Percentiles rank a stretch among this genome's conserved stretches.
Evolutionary conservation across 2,113 vertebrate genomes (phyloP).

Genomic region (Porphyrio hochstetteri): DNA sequence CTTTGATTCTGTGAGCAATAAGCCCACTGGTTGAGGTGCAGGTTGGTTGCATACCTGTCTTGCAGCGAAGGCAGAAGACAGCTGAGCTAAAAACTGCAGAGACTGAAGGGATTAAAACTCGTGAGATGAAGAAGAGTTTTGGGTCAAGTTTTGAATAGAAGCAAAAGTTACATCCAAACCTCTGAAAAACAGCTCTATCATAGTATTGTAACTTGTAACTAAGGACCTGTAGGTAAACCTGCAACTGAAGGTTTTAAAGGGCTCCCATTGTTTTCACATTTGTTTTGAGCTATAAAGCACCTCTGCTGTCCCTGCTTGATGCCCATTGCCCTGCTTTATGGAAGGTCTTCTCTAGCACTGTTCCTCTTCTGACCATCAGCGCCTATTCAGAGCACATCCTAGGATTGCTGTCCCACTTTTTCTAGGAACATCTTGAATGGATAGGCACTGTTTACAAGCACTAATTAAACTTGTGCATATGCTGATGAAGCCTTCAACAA

Average conservation of each 20-base stretch:
- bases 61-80: background rate
- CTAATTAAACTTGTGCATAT: background rate
- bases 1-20: no score
- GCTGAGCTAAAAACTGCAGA: background rate
- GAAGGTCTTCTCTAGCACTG: background rate
- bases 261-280: background rate
- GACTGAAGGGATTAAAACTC: background rate
- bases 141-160: background rate
- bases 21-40: background rate
- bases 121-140: background rate
- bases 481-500: background rate
- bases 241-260: background rate
- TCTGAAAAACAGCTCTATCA: background rate
- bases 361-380: background rate
- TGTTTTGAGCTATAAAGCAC: background rate
- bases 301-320: background rate
- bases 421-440: background rate
- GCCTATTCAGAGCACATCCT: background rate
- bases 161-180: background rate
- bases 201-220: background rate
- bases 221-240: background rate
- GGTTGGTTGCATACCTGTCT: background rate
- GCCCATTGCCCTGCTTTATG: background rate
- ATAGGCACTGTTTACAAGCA: background rate
- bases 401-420: background rate